Conservation (phyloP, 2,797 vertebrate genomes). For the Pangasius larnaudii region DNA sequence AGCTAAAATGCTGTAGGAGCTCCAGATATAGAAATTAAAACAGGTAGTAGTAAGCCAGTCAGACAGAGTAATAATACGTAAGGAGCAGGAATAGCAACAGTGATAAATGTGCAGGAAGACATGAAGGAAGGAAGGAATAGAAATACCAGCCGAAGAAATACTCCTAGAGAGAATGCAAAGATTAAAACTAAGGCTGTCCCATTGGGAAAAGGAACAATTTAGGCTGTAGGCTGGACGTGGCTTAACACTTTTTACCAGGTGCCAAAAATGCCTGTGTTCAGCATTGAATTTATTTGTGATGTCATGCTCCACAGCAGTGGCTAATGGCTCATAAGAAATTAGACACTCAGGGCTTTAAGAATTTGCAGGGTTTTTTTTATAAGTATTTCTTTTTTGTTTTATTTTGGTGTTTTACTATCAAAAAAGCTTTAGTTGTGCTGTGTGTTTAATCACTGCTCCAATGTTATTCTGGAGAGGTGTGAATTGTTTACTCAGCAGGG, state of each 20-base stretch:
- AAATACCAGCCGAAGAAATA: not conserved
- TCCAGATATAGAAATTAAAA: not conserved
- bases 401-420: not conserved
- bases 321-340: not conserved
- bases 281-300: not conserved
- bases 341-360: not conserved
- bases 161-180: not conserved
- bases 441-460: not conserved
- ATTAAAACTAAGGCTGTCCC: not conserved
- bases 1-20: not conserved
- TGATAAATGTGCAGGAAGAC: not conserved
- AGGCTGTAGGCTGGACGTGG: not conserved
- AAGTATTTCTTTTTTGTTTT: not conserved
- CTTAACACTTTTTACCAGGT: not conserved
- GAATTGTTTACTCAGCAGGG: not conserved
- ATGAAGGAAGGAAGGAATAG: not conserved
- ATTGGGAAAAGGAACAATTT: not conserved
- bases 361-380: not conserved
- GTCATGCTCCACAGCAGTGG: not conserved
- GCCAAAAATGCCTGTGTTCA: not conserved
- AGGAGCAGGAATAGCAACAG: not conserved
- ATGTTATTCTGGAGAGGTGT: slow-evolving; percentile 7
- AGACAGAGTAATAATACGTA: not conserved
- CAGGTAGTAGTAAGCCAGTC: not conserved
- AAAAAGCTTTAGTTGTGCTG: not conserved